Evolutionary conservation across 2,888 invertebrate genomes (phyloP), one percentile per base, ranked within the genome.

Genomic region (Leucoma salicis): DNA sequence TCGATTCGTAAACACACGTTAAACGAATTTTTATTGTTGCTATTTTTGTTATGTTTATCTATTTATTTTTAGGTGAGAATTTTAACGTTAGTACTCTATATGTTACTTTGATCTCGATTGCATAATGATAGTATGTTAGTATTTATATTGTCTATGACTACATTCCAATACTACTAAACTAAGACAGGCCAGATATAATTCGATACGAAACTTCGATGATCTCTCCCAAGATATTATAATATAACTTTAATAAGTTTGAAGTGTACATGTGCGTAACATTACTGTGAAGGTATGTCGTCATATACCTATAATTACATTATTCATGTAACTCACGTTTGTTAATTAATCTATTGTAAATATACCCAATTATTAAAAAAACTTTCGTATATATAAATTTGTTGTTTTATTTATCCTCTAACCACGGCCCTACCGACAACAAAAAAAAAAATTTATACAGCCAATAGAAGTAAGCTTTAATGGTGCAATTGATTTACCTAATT

Each of bases 271-370:
- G 63, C 57, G 64, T 67, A 65, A 54, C 56, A 66, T 63, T 63
- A 62, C 11, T 56, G 49, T 40, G 50, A 72, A 59, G 70, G 69
- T 74, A 68, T 66, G 57, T n/a, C 63, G 67, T 69, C 64, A 58
- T 62, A 57, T 64, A 79, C 70, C 75, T 76, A 63, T 75, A 81
- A 72, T 79, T 74, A 76, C 61, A 75, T 75, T 75, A 84, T 71
- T 78, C 81, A 87, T 84, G 74, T 86, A 86, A 83, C 79, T 86
- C 86, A 87, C 82, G 80, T 86, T 87, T 88, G 86, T 86, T 88
- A 84, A 82, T 82, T 84, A 84, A 78, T 78, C 81, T 85, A 85
- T 71, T 89, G 88, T 89, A 89, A 87, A 89, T 89, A 89, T 83
- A 87, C 81, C 86, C 85, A 79, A 87, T 85, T 87, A 88, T 85